Base-by-base conservation (phyloP, 2,888 invertebrate species). In the Malthinus flaveolus region DNA sequence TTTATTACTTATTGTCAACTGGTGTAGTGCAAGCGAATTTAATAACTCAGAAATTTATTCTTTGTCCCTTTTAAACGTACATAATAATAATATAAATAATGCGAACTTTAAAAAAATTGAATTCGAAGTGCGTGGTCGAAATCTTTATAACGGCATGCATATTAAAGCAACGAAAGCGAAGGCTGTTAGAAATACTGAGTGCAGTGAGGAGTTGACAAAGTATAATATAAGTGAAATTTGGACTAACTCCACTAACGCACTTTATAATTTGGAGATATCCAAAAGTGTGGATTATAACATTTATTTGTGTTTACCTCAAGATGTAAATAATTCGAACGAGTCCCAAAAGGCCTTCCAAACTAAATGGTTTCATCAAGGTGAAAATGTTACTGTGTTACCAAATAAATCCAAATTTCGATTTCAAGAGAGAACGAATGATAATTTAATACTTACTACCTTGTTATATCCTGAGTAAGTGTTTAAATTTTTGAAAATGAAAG, bases 361-460 rank as follows among this genome's bases (percentile, higher is more conserved):
- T 10, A 36, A 7, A 23, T 84, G 84, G 83, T 73, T 79, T 61
- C 84, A 84, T 70, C 84, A 84, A 71, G 84, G 84, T 34, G 69
- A 69, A 33, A 71, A 79, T 39, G 65, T 82, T 69, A 79, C 70
- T 70, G 15, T 59, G 23, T 35, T 23, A 23, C 23, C 23, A 23
- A 23, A 23, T 5, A 23, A 23, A 23, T 23, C 23, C 23, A 23
- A 23, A 23, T 3, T 5, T 23, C 23, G 5, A 23, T 5, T 5
- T 3, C 23, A 23, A 23, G 3, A 23, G 23, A 23, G 5, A 5
- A 23, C 5, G 5, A 23, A 23, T 23, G 23, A 23, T 23, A 23
- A 23, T 23, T 23, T 23, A 23, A 23, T 23, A 23, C 23, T 23
- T 23, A 5, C 23, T 5, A 23, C 23, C 2, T 23, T 23, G 5